Evolutionary conservation across 1,140 invertebrate genomes (phyloP).

Genomic region (Ceratoteleas bidentatus): DNA sequence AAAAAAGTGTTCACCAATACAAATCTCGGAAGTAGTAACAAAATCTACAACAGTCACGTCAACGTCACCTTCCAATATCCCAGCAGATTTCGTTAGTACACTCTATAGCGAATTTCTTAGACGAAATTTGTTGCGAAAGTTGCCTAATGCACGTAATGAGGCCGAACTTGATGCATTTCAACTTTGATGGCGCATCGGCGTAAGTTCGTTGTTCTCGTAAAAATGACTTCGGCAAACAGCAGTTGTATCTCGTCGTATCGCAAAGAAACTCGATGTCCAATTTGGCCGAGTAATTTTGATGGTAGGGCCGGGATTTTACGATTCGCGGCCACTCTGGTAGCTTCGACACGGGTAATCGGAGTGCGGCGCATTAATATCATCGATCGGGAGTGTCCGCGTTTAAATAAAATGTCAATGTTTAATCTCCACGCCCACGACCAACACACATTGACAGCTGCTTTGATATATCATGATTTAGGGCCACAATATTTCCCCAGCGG

Average conservation of each 20-base stretch:
- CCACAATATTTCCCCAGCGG: slow-evolving; percentile 37
- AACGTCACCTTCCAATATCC: slow-evolving; percentile 1
- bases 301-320: background rate
- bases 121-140: slow-evolving; percentile 31
- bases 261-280: background rate
- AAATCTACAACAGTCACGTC: no score
- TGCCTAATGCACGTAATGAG: slow-evolving; percentile 34
- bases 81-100: slow-evolving; percentile 6
- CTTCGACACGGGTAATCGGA: background rate
- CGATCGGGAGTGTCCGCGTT: slow-evolving; percentile 14
- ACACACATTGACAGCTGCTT: slow-evolving; percentile 43
- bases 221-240: slow-evolving; percentile 26
- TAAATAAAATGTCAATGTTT: slow-evolving; percentile 50
- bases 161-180: slow-evolving; percentile 31
- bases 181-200: slow-evolving; percentile 23
- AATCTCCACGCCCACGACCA: slow-evolving; percentile 20
- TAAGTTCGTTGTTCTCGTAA: slow-evolving; percentile 26
- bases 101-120: slow-evolving; percentile 37
- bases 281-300: slow-evolving; percentile 6
- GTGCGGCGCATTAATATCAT: slow-evolving; percentile 19
- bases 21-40: no score
- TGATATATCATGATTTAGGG: slow-evolving; percentile 53
- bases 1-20: no score
- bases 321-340: no score
- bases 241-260: slow-evolving; percentile 5